Conservation (phyloP, 2,797 vertebrate genomes). For the Pangasius macronema region DNA sequence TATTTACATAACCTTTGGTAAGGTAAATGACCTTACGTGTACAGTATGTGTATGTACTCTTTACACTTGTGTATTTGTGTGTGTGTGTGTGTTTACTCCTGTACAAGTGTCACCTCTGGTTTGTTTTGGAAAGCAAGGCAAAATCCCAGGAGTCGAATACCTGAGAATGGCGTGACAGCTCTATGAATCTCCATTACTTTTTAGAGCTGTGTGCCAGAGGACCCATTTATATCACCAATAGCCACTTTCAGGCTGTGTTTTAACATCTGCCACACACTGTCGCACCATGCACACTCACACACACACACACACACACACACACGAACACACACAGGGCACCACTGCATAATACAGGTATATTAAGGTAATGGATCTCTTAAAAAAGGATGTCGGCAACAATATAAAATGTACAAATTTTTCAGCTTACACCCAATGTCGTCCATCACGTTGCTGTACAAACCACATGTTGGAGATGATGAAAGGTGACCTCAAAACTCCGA, state of each 20-base stretch:
- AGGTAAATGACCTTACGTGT: not conserved
- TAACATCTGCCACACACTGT: not conserved
- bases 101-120: conserved; percentile 25
- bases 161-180: conserved; percentile 25
- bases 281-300: not conserved
- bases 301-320: not conserved
- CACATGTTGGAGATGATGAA: no score
- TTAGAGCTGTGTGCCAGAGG: not conserved
- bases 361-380: not conserved
- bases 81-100: not conserved
- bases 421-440: not conserved
- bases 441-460: no score
- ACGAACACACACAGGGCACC: not conserved
- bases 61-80: conserved; percentile 4
- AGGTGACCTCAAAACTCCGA: no score
- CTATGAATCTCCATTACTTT: conserved; percentile 49
- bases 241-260: conserved; percentile 8
- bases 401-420: not conserved
- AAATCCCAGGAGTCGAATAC: conserved; percentile 25
- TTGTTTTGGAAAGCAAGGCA: conserved; percentile 36
- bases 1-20: not conserved
- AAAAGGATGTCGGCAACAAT: not conserved
- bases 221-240: conserved; percentile 22
- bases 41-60: not conserved
- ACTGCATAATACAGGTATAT: not conserved